Evolutionary conservation across 2,888 invertebrate species (phyloP), one percentile per base, ranked within the genome.

Genomic region (Boloria selene): DNA sequence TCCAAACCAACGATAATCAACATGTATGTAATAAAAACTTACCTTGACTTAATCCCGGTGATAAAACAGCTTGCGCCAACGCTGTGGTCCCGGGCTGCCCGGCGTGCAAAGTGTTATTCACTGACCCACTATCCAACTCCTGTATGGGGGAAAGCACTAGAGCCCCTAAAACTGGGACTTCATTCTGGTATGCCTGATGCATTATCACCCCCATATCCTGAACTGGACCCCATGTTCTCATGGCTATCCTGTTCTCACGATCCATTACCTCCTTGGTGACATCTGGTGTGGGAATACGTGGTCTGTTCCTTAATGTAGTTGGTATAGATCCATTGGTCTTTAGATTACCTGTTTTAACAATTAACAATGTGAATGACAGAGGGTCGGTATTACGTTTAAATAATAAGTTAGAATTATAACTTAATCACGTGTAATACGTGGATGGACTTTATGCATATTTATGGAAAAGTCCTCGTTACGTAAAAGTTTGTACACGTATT

Each of bases 211-310:
- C 94, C 83, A 95, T 92, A 61, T 90, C 90, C 72, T 88, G 88
- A 85, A 26, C 52, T 7, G 45, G 56, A 3, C 56, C 56, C 56
- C 56, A 56, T 0, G 88, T 85, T 71, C 88, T 90, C 84, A 88
- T 86, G 1, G 94, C 93, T 52, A 95, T 85, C 64, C 95, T 93
- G 79, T 94, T 94, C 78, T 96, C 96, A 64, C 95, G 93, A 75
- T 96, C 96, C 67, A 94, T 91, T 22, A 95, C 94, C 83, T 97
- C 97, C 85, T 96, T 97, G 44, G 96, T 95, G 7, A 96, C 96
- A 82, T 97, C 97, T 0, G 97, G 97, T 7, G 97, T 97, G 49
- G 97, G 97, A 74, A 97, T 97, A 61, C 97, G 93, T n/a, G 97
- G 97, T 64, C 97, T 93, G 79, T 96, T 95, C 79, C 96, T 96